phyloP scores from a whole-genome alignment of 2,888 invertebrate species.

The Athalia rosae region DNA sequence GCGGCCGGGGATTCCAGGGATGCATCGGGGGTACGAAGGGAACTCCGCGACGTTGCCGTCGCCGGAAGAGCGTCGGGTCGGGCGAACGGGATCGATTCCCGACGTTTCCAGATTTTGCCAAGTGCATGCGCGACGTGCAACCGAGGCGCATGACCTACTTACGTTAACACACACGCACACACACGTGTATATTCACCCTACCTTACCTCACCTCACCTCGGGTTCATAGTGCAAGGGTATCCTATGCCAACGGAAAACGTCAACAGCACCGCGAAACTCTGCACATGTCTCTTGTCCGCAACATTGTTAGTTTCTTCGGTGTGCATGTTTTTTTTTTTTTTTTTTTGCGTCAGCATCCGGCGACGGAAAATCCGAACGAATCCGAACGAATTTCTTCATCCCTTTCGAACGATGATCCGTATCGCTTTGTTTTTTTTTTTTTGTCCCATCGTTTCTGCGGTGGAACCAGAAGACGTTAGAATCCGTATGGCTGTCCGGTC shows the following conservation, averaged over 20 bases:
- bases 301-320: background rate
- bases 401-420: too few relatives aligned
- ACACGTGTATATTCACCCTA: too few relatives aligned
- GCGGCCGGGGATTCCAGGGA: background rate
- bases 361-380: background rate
- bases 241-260: background rate
- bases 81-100: conserved; percentile 35
- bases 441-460: too few relatives aligned
- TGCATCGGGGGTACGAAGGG: conserved; percentile 24
- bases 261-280: too few relatives aligned
- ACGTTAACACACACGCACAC: too few relatives aligned
- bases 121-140: conserved; percentile 31
- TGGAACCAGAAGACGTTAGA: too few relatives aligned
- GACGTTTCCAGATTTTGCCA: background rate
- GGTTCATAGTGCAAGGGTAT: conserved; percentile 36
- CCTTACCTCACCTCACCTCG: too few relatives aligned
- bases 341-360: too few relatives aligned
- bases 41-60: conserved; percentile 20
- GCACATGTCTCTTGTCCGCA: background rate
- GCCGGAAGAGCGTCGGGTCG: background rate
- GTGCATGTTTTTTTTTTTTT: too few relatives aligned
- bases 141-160: conserved; percentile 28
- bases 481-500: too few relatives aligned
- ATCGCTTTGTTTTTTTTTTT: too few relatives aligned
- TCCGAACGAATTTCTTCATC: background rate